A percentile compares a stretch with the other conserved stretches of the same genome.
Conservation (phyloP, 2,888 invertebrate genomes). For the Desoria tigrina region DNA sequence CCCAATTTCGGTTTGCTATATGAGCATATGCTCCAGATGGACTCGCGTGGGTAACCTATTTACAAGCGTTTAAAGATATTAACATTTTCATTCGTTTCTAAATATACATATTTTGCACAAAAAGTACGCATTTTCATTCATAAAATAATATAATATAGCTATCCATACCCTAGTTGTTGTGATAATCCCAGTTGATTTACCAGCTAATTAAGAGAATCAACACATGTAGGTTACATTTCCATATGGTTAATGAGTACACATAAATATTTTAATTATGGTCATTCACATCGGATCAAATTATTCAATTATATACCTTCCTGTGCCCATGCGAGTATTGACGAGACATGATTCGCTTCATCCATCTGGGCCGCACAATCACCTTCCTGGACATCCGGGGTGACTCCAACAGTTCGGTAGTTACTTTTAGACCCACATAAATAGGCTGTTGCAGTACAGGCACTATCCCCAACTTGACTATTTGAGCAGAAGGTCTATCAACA, state of each 20-base stretch:
- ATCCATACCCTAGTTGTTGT: no score
- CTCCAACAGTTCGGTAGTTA: conserved; percentile 56
- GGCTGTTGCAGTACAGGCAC: conserved; percentile 54
- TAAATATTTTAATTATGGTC: no score
- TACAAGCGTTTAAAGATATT: no score
- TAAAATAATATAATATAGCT: no score
- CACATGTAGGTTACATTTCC: not conserved
- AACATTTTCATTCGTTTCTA: no score
- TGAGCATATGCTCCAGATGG: conserved; percentile 77
- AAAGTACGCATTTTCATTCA: no score
- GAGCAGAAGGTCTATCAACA: conserved; percentile 42
- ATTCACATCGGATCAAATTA: not conserved
- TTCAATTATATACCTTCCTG: no score
- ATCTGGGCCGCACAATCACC: conserved; percentile 40
- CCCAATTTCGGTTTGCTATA: conserved; percentile 75
- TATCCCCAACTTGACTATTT: conserved; percentile 47
- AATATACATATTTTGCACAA: no score
- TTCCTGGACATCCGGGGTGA: conserved; percentile 55
- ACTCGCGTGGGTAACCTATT: conserved; percentile 71
- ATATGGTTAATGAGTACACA: not conserved
- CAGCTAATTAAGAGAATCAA: conserved; percentile 59
- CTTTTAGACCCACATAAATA: conserved; percentile 58
- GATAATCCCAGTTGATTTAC: conserved; percentile 77
- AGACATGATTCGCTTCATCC: conserved; percentile 31
- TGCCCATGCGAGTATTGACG: conserved; percentile 35